A percentile compares a stretch with the other conserved stretches of the same genome.
Conservation (phyloP, 2,797 vertebrate genomes). For the Notoglanidium macrostoma region DNA sequence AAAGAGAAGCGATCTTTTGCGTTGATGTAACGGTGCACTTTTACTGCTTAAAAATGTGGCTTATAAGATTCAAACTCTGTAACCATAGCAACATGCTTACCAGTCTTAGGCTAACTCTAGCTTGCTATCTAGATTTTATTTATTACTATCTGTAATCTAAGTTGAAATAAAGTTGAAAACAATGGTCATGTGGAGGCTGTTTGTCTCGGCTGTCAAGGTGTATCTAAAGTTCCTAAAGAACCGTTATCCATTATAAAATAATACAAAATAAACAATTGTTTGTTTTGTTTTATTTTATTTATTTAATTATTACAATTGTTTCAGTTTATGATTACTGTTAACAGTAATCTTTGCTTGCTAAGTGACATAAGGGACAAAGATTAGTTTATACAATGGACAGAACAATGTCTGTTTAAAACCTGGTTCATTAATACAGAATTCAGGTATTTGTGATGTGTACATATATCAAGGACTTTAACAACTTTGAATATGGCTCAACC, state of each 20-base stretch:
- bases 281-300: no score
- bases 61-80: neutral
- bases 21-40: neutral
- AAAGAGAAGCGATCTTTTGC: neutral
- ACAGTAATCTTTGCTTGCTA: neutral
- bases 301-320: no score
- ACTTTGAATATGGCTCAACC: no score
- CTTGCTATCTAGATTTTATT: neutral
- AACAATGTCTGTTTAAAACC: neutral
- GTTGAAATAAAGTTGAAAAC: neutral
- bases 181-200: neutral
- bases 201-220: neutral
- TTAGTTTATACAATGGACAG: neutral
- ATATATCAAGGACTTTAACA: neutral
- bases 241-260: neutral
- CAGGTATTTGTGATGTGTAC: neutral
- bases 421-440: neutral
- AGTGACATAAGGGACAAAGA: neutral
- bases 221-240: neutral
- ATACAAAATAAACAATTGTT: neutral
- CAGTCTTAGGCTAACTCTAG: neutral
- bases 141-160: neutral
- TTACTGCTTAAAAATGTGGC: neutral
- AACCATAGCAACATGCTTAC: neutral
- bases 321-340: no score